Evolutionary conservation across 53 echinoderm and acorn worm species (phyloP).

Genomic region (Pentamera pediparva): DNA sequence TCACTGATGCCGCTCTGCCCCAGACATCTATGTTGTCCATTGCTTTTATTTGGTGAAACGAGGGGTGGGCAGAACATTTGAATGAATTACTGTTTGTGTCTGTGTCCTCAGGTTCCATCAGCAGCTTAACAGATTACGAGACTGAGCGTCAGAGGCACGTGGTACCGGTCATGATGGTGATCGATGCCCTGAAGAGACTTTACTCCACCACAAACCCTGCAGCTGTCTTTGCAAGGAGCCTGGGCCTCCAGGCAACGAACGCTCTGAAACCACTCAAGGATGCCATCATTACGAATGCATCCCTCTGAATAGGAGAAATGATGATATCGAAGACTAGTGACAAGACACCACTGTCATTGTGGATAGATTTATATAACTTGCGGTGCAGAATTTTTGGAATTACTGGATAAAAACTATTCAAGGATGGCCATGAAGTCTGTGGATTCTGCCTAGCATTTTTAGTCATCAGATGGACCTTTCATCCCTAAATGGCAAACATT

Average conservation of each 20-base stretch:
- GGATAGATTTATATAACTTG: background rate
- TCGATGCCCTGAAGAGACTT: slow-evolving; percentile 83
- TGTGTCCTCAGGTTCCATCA: slow-evolving; percentile 45
- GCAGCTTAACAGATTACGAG: slow-evolving; percentile 81
- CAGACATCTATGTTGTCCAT: too few relatives aligned
- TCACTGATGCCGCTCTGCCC: too few relatives aligned
- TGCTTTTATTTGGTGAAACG: too few relatives aligned
- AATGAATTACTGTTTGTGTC: background rate
- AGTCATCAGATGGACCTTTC: too few relatives aligned
- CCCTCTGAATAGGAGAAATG: slow-evolving; percentile 23
- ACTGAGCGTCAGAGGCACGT: slow-evolving; percentile 72
- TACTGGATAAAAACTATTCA: too few relatives aligned
- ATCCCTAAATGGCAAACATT: too few relatives aligned
- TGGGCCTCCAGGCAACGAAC: slow-evolving; percentile 92
- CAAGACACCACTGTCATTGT: background rate
- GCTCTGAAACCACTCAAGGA: slow-evolving; percentile 81
- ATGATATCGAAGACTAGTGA: background rate
- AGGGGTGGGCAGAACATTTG: too few relatives aligned
- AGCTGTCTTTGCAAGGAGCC: slow-evolving; percentile 69
- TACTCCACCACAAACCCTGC: slow-evolving; percentile 84
- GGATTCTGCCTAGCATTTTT: too few relatives aligned
- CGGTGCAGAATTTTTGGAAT: background rate
- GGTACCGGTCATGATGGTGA: slow-evolving; percentile 77
- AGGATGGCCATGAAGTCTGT: too few relatives aligned
- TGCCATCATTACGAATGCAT: slow-evolving; percentile 59